Evolutionary conservation across 2,113 vertebrate genomes (phyloP).

Genomic region (Calyptomena viridis): DNA sequence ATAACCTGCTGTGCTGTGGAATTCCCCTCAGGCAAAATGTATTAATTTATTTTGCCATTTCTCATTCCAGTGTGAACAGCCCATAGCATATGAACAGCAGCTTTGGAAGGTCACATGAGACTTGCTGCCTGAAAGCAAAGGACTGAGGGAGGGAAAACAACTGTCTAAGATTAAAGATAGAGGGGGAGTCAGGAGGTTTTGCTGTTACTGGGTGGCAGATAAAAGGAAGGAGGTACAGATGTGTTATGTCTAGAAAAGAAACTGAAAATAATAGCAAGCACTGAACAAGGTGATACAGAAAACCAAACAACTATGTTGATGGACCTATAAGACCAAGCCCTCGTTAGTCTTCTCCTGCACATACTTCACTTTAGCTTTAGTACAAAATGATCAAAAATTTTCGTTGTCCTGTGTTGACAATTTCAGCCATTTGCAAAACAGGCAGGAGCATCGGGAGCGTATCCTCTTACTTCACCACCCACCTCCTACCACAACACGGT

Average conservation of each 20-base stretch:
- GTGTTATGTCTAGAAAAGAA: not conserved
- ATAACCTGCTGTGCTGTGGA: not conserved
- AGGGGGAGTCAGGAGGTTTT: not conserved
- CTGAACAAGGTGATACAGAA: not conserved
- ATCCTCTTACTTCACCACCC: constrained; percentile 94
- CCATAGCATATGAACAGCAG: not conserved
- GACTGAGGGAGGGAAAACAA: not conserved
- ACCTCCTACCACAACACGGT: constrained; percentile 91
- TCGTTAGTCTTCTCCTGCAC: not conserved
- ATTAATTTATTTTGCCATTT: constrained; percentile 35
- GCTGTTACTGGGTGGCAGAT: not conserved
- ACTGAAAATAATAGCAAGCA: not conserved
- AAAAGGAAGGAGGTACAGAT: not conserved
- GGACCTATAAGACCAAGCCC: not conserved
- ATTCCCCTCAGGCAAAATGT: not conserved
- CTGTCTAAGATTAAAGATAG: not conserved
- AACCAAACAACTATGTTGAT: not conserved
- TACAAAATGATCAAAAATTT: not conserved
- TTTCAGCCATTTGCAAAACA: constrained; percentile 81
- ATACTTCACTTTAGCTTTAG: not conserved
- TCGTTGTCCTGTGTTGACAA: not conserved
- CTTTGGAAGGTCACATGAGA: constrained; percentile 11
- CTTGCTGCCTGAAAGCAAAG: not conserved
- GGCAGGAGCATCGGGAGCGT: constrained; percentile 81
- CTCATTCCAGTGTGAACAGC: constrained; percentile 2